Evolutionary conservation across 2,113 vertebrate genomes (phyloP).

Genomic region (human): GRCh38 chr17:29779001-29779500

Average conservation of each 20-base stretch:
- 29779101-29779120: too few species aligned
- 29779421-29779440: constrained; percentile 41
- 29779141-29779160: not conserved
- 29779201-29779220: constrained; percentile 26
- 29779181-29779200: constrained; percentile 53
- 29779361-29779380: not conserved
- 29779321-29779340: constrained; percentile 32
- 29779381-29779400: not conserved
- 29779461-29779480: not conserved
- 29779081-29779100: not conserved
- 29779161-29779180: not conserved
- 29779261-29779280: constrained; percentile 47
- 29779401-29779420: not conserved
- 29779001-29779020: not conserved
- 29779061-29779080: constrained; percentile 33
- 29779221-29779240: constrained; percentile 23
- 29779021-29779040: constrained; percentile 31
- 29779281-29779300: constrained; percentile 36
- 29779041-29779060: not conserved
- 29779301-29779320: constrained; percentile 47
- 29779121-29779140: too few species aligned
- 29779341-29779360: not conserved
- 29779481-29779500: not conserved
- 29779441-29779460: not conserved
- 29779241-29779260: constrained; percentile 17